These are phyloP conservation scores for Phycodurus eques DNA, from an alignment of 2,113 vertebrate genomes.

Conservation along the genomic window DNA sequence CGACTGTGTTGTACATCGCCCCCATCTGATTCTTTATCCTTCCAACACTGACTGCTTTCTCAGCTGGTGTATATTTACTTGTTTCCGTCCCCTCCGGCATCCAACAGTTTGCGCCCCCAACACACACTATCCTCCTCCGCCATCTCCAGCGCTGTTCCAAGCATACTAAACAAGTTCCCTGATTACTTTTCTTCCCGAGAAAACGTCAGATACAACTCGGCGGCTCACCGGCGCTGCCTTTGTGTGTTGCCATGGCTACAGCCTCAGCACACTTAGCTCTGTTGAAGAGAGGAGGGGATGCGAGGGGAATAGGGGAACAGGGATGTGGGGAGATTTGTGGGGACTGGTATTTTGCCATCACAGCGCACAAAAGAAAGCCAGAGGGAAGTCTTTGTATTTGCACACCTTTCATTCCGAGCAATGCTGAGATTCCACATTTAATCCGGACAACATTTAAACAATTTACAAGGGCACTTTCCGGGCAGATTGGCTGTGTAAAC, in stretches of 20 bases:
- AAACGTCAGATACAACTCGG: constrained; percentile 70
- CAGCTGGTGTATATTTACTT: constrained; percentile 39
- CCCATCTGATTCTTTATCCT: constrained; percentile 14
- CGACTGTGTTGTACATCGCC: neutral
- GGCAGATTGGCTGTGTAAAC: neutral
- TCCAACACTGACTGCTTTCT: constrained; percentile 27
- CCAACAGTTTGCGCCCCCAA: constrained; percentile 14
- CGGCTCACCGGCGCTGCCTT: constrained; percentile 67
- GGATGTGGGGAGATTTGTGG: constrained; percentile 14
- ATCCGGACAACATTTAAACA: neutral
- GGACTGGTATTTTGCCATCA: constrained; percentile 39
- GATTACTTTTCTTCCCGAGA: constrained; percentile 82
- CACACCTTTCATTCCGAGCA: constrained; percentile 20
- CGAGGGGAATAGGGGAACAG: constrained; percentile 50
- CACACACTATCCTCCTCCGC: constrained; percentile 29
- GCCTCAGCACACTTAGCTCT: constrained; percentile 62
- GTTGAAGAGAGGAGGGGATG: constrained; percentile 62
- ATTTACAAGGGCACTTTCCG: neutral
- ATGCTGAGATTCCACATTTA: constrained; percentile 11
- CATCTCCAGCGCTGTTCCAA: constrained; percentile 54
- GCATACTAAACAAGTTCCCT: constrained; percentile 87
- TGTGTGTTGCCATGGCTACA: constrained; percentile 85
- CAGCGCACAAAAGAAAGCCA: constrained; percentile 36
- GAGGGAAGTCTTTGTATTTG: constrained; percentile 23
- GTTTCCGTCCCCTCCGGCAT: constrained; percentile 33